phyloP scores from a whole-genome alignment of 2,797 vertebrate species.

The Cetoscarus ocellatus region DNA sequence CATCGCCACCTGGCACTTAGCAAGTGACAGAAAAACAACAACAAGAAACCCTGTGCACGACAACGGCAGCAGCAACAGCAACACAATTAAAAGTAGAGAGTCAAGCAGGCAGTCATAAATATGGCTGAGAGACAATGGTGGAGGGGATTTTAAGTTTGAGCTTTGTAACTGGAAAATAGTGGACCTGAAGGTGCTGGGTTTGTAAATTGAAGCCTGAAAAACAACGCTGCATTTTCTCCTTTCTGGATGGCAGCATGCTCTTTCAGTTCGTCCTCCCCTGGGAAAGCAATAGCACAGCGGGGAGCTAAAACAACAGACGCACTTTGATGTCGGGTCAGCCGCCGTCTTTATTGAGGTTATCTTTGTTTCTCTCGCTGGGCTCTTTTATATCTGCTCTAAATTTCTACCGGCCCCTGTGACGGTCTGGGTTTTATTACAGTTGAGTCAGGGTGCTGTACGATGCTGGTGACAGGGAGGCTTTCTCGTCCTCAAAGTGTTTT shows the following conservation, averaged over 20 bases:
- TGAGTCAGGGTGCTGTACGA: not conserved
- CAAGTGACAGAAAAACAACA: conserved; percentile 62
- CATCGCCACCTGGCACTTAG: conserved; percentile 77
- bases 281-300: conserved; percentile 47
- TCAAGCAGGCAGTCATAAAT: conserved; percentile 34
- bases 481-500: conserved; percentile 45
- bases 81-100: conserved; percentile 44
- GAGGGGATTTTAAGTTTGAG: conserved; percentile 19
- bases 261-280: conserved; percentile 45
- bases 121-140: conserved; percentile 7
- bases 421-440: conserved; percentile 35
- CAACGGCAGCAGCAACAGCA: conserved; percentile 17
- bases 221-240: conserved; percentile 5
- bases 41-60: conserved; percentile 40
- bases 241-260: conserved; percentile 27
- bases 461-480: not conserved
- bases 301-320: conserved; percentile 51
- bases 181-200: not conserved
- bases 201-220: conserved; percentile 22
- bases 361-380: conserved; percentile 43
- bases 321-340: conserved; percentile 71
- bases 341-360: conserved; percentile 49
- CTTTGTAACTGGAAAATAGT: conserved; percentile 45
- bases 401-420: conserved; percentile 32
- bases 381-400: conserved; percentile 50